A percentile compares a stretch with the other conserved stretches of the same genome.
Evolutionary conservation across 2,797 vertebrate species (phyloP).

Genomic region (Sciurus carolinensis): DNA sequence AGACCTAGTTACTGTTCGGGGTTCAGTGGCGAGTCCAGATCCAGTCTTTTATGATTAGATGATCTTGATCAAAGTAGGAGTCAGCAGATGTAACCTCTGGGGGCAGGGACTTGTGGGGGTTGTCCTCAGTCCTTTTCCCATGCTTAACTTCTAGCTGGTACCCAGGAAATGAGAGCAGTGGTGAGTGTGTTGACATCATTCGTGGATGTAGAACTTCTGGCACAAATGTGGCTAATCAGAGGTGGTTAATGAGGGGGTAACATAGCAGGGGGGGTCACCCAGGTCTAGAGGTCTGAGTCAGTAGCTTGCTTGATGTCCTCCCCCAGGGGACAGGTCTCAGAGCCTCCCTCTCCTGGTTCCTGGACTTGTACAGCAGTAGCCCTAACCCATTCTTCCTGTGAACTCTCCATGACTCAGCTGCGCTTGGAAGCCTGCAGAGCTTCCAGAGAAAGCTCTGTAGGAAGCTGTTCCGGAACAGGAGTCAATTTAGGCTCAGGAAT

Average conservation of each 20-base stretch:
- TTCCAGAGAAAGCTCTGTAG: constrained; percentile 62
- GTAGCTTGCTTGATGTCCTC: not conserved
- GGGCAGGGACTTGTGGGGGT: not conserved
- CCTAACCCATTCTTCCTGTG: constrained; percentile 61
- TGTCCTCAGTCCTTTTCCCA: not conserved
- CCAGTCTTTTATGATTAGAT: not conserved
- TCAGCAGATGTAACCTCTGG: not conserved
- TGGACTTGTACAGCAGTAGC: constrained; percentile 37
- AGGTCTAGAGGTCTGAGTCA: not conserved
- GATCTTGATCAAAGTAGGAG: not conserved
- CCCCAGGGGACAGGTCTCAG: not conserved
- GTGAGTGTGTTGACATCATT: not conserved
- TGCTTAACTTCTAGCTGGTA: not conserved
- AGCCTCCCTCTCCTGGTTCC: not conserved
- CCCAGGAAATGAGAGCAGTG: not conserved
- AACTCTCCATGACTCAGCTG: constrained; percentile 78
- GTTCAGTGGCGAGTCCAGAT: not conserved
- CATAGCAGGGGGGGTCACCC: not conserved
- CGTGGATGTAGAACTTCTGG: not conserved
- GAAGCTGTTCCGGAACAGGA: constrained; percentile 61
- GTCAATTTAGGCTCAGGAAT: constrained; percentile 67
- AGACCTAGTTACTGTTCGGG: not conserved
- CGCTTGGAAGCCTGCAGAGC: constrained; percentile 59
- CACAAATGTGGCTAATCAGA: not conserved
- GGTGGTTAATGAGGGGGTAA: not conserved